Conservation (phyloP, 1,140 invertebrate genomes). For the Tenebrio molitor region DNA sequence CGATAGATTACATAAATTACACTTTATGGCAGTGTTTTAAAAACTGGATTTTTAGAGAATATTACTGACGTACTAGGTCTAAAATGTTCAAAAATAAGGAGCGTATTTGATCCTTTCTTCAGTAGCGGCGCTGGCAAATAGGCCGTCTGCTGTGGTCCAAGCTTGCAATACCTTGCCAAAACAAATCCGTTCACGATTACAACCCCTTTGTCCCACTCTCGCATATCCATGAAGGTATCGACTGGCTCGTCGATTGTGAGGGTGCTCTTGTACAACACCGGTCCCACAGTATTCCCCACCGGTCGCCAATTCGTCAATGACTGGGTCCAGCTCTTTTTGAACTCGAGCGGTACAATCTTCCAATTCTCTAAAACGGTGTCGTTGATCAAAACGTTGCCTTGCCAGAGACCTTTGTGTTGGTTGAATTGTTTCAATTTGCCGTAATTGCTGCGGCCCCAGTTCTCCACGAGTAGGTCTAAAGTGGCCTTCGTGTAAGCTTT, state of each 20-base stretch:
- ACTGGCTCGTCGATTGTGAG: slow-evolving; percentile 53
- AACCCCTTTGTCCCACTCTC: slow-evolving; percentile 70
- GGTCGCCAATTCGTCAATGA: slow-evolving; percentile 50
- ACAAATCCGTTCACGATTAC: slow-evolving; percentile 78
- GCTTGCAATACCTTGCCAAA: slow-evolving; percentile 71
- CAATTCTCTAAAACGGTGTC: slow-evolving; percentile 64
- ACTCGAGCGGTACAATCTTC: slow-evolving; percentile 70
- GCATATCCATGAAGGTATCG: slow-evolving; percentile 66
- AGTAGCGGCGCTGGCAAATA: slow-evolving; percentile 74
- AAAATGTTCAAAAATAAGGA: slow-evolving; percentile 65
- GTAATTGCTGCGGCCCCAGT: slow-evolving; percentile 73
- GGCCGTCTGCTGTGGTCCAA: slow-evolving; percentile 72
- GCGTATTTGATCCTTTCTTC: slow-evolving; percentile 68
- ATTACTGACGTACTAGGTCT: not conserved
- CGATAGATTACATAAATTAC: too few species aligned
- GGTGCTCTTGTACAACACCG: slow-evolving; percentile 62
- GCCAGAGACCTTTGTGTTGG: slow-evolving; percentile 70
- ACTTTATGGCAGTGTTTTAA: not conserved
- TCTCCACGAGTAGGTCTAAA: slow-evolving; percentile 74
- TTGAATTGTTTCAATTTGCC: slow-evolving; percentile 67
- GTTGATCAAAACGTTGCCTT: slow-evolving; percentile 67
- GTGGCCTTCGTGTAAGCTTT: slow-evolving; percentile 55
- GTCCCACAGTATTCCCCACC: slow-evolving; percentile 50
- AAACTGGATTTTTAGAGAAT: not conserved
- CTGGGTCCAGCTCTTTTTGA: slow-evolving; percentile 65